Base-by-base conservation (phyloP, 2,797 vertebrate species). In the Adelosebastes latens region DNA sequence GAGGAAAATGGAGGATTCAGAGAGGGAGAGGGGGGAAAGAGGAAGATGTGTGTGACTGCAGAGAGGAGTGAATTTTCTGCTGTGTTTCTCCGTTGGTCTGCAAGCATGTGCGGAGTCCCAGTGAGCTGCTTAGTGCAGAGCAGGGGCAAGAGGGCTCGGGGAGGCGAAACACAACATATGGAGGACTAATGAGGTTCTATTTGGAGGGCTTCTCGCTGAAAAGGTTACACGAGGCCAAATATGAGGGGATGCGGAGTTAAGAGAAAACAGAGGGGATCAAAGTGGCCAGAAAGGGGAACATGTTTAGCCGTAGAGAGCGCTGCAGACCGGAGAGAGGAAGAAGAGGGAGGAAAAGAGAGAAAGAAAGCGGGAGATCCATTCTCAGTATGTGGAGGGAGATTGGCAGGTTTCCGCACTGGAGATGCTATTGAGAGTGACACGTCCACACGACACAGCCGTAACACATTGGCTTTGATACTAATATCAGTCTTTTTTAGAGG, bases 401-500 rank as follows among this genome's bases (percentile, higher is more conserved):
- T 89, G 90, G 76, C 88, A 87, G 86, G 81, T 86, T 83, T 88
- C 65, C 1, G 29, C 69, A 60, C 77, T 60, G 79, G 85, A 88
- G 89, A 87, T 69, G 83, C 90, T 80, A 80, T 88, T 87, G 83
- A 92, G 81, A 90, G 91, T 81, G 88, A 87, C 91, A 88, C 70
- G 72, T 87, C 86, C 81, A 72, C 80, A 59, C 72, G 74, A 88
- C 79, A 84, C 91, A 79, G 82, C 83, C 73, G 83, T 84, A 92
- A 92, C 88, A 85, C 91, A 87, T 83, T 70, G 87, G 89, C 91
- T 94, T 93, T 94, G 91, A 94, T 94, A 94, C 91, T 93, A 93
- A 95, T 94, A 94, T 93, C 90, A 89, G 91, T 92, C 91, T 92
- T 94, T 46, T 93, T 94, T 94, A 93, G 92, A 78, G 73, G 85